A percentile compares a stretch with the other conserved stretches of the same genome.
Evolutionary conservation across 2,113 vertebrate genomes (phyloP).

Genomic region (Corvus hawaiiensis): DNA sequence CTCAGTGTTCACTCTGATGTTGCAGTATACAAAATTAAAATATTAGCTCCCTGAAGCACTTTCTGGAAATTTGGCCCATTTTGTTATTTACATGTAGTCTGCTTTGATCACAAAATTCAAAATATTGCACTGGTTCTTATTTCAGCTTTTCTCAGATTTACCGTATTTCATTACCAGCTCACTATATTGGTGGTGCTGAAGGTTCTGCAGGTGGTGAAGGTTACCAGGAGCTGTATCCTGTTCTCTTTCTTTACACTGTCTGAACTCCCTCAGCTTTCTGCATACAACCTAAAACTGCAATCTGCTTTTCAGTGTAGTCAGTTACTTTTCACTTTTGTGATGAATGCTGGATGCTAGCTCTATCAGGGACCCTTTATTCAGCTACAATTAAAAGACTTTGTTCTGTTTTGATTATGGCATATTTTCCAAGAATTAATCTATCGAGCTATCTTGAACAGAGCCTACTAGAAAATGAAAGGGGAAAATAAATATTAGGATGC

Average conservation of each 20-base stretch:
- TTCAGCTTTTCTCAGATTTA: neutral
- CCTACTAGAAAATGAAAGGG: neutral
- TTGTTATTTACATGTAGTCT: neutral
- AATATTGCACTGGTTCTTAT: neutral
- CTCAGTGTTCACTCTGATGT: neutral
- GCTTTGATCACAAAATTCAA: neutral
- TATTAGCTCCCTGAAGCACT: neutral
- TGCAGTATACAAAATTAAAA: neutral
- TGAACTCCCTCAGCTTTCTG: neutral
- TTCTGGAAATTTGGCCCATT: neutral
- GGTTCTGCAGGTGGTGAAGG: neutral
- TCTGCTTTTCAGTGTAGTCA: neutral
- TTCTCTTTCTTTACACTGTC: neutral
- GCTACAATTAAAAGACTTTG: neutral
- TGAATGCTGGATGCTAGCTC: neutral
- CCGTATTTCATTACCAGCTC: neutral
- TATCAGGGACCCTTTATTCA: neutral
- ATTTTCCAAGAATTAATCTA: neutral
- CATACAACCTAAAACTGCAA: neutral
- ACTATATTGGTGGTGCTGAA: neutral
- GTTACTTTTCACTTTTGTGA: neutral
- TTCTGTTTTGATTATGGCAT: neutral
- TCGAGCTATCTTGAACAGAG: neutral
- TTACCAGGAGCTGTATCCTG: neutral
- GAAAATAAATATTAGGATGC: neutral